Evolutionary conservation across 2,113 vertebrate genomes (phyloP).

Genomic region (Nesogale talazaci): DNA sequence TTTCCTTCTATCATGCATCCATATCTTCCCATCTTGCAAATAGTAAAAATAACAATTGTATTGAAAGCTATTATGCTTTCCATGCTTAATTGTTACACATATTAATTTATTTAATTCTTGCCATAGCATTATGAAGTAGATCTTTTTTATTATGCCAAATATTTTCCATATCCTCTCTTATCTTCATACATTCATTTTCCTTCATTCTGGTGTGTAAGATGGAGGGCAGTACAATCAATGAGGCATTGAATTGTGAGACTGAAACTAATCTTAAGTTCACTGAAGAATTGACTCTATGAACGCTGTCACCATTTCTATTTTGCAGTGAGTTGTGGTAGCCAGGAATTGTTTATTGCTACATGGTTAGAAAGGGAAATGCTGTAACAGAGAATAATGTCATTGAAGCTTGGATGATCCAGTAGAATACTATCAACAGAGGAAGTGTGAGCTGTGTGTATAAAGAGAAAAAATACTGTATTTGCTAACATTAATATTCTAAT

Average conservation of each 20-base stretch:
- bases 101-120: neutral
- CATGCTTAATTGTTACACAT: conserved; percentile 14
- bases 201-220: neutral
- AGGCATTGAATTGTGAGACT: neutral
- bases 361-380: neutral
- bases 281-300: neutral
- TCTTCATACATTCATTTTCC: neutral
- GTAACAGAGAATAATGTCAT: neutral
- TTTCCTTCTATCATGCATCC: neutral
- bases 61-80: neutral
- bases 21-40: neutral
- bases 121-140: neutral
- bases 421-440: neutral
- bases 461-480: neutral
- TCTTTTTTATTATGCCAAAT: neutral
- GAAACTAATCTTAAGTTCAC: neutral
- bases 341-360: neutral
- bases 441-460: neutral
- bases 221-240: neutral
- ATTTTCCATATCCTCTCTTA: neutral
- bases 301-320: neutral
- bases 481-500: neutral
- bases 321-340: neutral
- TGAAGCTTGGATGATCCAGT: neutral
- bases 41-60: neutral